Conservation (phyloP, 2,888 invertebrate species). For the Adelognathus sp. region DNA sequence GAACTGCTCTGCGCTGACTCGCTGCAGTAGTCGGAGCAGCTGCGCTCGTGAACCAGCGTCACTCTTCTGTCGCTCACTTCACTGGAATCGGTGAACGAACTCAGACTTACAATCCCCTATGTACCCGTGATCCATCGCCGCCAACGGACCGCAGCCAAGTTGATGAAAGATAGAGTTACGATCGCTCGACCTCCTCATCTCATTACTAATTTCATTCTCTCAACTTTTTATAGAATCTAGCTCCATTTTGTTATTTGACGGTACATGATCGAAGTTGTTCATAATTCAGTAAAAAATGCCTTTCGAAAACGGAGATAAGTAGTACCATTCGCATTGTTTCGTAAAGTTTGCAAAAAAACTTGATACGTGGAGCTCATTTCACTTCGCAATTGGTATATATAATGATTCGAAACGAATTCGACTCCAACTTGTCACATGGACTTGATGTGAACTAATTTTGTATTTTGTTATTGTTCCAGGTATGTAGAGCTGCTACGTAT, state of each 20-base stretch:
- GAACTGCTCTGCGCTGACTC: constrained; percentile 29
- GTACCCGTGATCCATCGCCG: not conserved
- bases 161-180: not conserved
- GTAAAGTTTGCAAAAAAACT: not conserved
- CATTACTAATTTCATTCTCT: not conserved
- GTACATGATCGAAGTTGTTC: not conserved
- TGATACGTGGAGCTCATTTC: not conserved
- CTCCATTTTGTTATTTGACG: not conserved
- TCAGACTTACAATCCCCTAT: not conserved
- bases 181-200: not conserved
- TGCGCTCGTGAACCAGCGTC: constrained; percentile 5
- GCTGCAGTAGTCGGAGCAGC: constrained; percentile 16
- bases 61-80: constrained; percentile 6
- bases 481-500: not conserved
- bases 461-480: not conserved
- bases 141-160: constrained; percentile 6
- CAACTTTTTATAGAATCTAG: not conserved
- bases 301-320: too few relatives aligned
- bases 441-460: not conserved
- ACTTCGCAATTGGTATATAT: not conserved
- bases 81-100: constrained; percentile 10
- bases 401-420: not conserved
- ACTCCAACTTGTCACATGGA: not conserved
- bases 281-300: too few relatives aligned
- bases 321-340: not conserved